Evolutionary conservation across 2,113 vertebrate species (phyloP).

Genomic region (Phoxinus phoxinus): DNA sequence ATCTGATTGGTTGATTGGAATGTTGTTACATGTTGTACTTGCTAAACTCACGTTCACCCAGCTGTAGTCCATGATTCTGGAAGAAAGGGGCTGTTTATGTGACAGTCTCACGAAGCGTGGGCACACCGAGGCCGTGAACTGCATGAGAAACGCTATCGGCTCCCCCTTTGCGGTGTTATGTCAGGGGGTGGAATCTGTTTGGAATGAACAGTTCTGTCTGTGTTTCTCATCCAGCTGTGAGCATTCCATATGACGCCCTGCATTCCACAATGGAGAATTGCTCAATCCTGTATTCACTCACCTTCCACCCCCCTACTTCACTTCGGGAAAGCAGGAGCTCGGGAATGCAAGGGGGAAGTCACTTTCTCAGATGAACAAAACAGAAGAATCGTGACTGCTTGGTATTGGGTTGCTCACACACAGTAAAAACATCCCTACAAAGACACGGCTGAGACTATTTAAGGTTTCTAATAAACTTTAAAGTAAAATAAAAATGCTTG

Average conservation of each 20-base stretch:
- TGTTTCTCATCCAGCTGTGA: conserved; percentile 71
- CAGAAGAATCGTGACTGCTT: not conserved
- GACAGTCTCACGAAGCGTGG: conserved; percentile 72
- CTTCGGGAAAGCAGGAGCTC: conserved; percentile 34
- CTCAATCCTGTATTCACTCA: conserved; percentile 73
- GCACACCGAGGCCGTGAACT: conserved; percentile 56
- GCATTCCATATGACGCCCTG: conserved; percentile 73
- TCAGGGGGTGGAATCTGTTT: conserved; percentile 63
- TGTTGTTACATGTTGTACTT: too few relatives aligned
- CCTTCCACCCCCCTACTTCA: conserved; percentile 62
- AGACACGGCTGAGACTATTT: not conserved
- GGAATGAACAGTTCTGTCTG: conserved; percentile 71
- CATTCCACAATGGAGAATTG: conserved; percentile 76
- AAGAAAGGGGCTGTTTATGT: conserved; percentile 67
- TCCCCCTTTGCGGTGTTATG: conserved; percentile 38
- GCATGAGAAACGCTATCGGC: conserved; percentile 54
- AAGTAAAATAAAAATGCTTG: not conserved
- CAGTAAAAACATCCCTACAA: not conserved
- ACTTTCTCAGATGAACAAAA: conserved; percentile 13
- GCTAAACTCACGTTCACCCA: too few relatives aligned
- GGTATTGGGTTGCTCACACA: not conserved
- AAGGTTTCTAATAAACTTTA: not conserved
- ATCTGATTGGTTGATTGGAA: too few relatives aligned
- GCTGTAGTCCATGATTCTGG: not conserved
- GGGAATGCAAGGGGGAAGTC: conserved; percentile 39